These are phyloP conservation scores for Eueides isabella DNA, from an alignment of 1,140 invertebrate genomes.

Conservation along the genomic window DNA sequence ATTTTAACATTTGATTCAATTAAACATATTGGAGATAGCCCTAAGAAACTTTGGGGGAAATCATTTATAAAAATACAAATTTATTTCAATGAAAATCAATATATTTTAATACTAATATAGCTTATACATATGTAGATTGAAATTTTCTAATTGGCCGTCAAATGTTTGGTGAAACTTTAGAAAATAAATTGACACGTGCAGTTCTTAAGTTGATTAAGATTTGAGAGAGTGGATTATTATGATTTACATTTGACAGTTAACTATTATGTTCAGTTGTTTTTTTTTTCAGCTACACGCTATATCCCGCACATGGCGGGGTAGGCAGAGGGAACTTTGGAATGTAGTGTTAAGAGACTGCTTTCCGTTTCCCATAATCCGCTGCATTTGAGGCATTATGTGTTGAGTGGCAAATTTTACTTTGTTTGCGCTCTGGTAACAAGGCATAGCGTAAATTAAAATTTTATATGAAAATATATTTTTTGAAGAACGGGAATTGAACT, in stretches of 20 bases:
- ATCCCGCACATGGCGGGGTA: too few relatives aligned
- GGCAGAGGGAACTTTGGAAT: too few relatives aligned
- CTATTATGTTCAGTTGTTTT: too few relatives aligned
- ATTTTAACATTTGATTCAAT: slow-evolving; percentile 10
- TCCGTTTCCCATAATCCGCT: too few relatives aligned
- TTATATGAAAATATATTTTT: too few relatives aligned
- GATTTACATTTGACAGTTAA: neutral
- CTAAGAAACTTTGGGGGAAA: slow-evolving; percentile 22
- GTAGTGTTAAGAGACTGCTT: too few relatives aligned
- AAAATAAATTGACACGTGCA: slow-evolving; percentile 7
- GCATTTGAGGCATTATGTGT: too few relatives aligned
- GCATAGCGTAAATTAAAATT: too few relatives aligned
- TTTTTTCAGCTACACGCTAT: too few relatives aligned
- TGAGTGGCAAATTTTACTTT: too few relatives aligned
- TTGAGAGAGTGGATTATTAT: neutral
- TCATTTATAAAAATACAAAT: slow-evolving; percentile 23
- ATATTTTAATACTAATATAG: slow-evolving; percentile 1
- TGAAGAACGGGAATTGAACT: too few relatives aligned
- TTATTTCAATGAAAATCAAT: slow-evolving; percentile 18
- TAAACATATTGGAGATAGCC: neutral
- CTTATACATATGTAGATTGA: slow-evolving; percentile 26
- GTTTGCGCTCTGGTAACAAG: too few relatives aligned
- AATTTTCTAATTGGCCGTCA: slow-evolving; percentile 12
- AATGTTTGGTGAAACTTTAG: neutral
- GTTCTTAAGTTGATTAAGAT: neutral